These are phyloP conservation scores for Agrypnia vestita DNA, from an alignment of 1,140 invertebrate species.

Conservation along the genomic window DNA sequence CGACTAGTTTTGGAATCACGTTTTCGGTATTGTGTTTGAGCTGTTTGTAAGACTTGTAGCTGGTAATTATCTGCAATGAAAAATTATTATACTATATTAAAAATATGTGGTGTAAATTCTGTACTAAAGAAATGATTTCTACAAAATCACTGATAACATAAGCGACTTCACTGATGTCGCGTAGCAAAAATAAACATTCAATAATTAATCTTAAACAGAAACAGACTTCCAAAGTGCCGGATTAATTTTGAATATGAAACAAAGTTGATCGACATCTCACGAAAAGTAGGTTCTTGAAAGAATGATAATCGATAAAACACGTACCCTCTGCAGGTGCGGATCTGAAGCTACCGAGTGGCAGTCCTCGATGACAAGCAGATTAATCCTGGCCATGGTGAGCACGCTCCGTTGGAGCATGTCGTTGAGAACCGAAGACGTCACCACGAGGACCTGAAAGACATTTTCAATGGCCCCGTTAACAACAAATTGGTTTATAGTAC, in stretches of 20 bases:
- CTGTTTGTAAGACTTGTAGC: constrained; percentile 31
- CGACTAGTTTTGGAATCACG: constrained; percentile 76
- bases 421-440: constrained; percentile 79
- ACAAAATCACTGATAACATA: too few species aligned
- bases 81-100: constrained; percentile 4
- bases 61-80: constrained; percentile 61
- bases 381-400: constrained; percentile 75
- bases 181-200: too few species aligned
- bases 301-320: background rate
- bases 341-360: constrained; percentile 79
- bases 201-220: too few species aligned
- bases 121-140: too few species aligned
- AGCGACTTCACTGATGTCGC: too few species aligned
- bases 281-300: too few species aligned
- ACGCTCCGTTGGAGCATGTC: constrained; percentile 71
- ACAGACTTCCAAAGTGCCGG: too few species aligned
- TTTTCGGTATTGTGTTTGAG: constrained; percentile 57
- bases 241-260: too few species aligned
- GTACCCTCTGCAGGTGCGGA: constrained; percentile 70
- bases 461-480: too few species aligned
- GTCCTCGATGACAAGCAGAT: constrained; percentile 88
- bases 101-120: too few species aligned
- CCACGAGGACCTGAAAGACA: constrained; percentile 78
- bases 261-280: too few species aligned
- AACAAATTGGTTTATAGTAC: too few species aligned